Base-by-base conservation (phyloP, 2,113 vertebrate species). In the Marmota monax region DNA sequence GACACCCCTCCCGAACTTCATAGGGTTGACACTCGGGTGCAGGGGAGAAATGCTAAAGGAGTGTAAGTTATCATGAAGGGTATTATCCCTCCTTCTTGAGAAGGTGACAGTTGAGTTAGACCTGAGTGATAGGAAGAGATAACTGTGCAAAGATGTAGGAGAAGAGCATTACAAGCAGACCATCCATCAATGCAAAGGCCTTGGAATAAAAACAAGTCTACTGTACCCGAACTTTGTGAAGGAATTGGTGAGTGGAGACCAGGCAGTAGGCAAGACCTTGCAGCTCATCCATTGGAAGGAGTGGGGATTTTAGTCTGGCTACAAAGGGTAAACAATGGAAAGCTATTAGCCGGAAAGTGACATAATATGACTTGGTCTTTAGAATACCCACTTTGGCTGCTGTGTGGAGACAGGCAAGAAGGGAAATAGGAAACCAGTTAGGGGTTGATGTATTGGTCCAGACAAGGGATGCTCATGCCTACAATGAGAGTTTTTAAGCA, bases 1-100 rank as follows among this genome's bases (percentile, higher is more conserved):
- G 34, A n/a, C 22, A 42, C 32, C 1, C 1, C 0, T 25, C n/a
- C 42, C 6, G 67, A 23, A 2, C 42, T 45, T 63, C 2, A 11
- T 4, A 9, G 37, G 27, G 10, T 90, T 76, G 45, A 58, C 11
- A 65, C 16, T 63, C 39, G 1, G 9, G 13, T 37, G 2, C 0
- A 0, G 22, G 17, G 23, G 37, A 67, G 12, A 53, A 56, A 29
- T n/a, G 51, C 63, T 86, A 27, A 2, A 39, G 7, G 39, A 65
- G 8, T 48, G 18, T 37, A 73, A 42, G 32, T 51, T 86, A 4
- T 29, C 67, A 51, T 37, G 17, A 93, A 84, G 61, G 8, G 3
- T 45, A 78, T 78, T 87, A 63, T 65, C 53, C 8, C 77, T 84
- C 72, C 65, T 92, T 65, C 70, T 82, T 80, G 80, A 94, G 39